Percentiles rank a stretch among this genome's conserved stretches.
Conservation (phyloP, 92 coral and sea anemone species). For the Epizoanthus fatuus region DNA sequence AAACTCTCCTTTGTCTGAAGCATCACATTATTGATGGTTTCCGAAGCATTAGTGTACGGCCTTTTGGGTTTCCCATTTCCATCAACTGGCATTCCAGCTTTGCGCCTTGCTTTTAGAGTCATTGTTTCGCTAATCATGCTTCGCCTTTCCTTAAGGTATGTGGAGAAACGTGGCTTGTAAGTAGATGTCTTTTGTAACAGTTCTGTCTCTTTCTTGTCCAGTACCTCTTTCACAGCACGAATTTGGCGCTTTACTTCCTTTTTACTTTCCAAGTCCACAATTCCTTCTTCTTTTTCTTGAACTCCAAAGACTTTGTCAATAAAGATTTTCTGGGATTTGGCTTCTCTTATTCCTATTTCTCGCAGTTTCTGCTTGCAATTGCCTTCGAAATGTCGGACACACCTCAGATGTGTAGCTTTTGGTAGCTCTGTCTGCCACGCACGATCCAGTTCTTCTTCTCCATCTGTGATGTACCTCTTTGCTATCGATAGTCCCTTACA, state of each 20-base stretch:
- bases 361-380: slow-evolving; percentile 47
- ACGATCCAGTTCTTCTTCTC: too few relatives aligned
- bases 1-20: slow-evolving; percentile 26
- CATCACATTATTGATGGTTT: slow-evolving; percentile 33
- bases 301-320: slow-evolving; percentile 46
- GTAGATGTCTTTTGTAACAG: slow-evolving; percentile 34
- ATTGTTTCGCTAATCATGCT: slow-evolving; percentile 35
- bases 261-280: slow-evolving; percentile 27
- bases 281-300: slow-evolving; percentile 34
- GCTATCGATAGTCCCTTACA: too few relatives aligned
- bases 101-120: slow-evolving; percentile 29
- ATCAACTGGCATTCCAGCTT: slow-evolving; percentile 40
- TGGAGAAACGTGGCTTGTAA: slow-evolving; percentile 62
- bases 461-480: too few relatives aligned
- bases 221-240: not conserved
- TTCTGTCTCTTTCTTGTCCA: slow-evolving; percentile 33
- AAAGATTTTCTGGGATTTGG: slow-evolving; percentile 35
- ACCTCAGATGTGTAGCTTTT: too few relatives aligned
- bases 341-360: slow-evolving; percentile 43
- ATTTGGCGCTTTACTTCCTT: slow-evolving; percentile 5
- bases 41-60: slow-evolving; percentile 39
- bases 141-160: slow-evolving; percentile 40
- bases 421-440: too few relatives aligned
- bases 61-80: slow-evolving; percentile 26
- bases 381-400: too few relatives aligned